These are phyloP conservation scores for Ptychoptera contaminata DNA, from an alignment of 2,888 invertebrate genomes.

Conservation along the genomic window DNA sequence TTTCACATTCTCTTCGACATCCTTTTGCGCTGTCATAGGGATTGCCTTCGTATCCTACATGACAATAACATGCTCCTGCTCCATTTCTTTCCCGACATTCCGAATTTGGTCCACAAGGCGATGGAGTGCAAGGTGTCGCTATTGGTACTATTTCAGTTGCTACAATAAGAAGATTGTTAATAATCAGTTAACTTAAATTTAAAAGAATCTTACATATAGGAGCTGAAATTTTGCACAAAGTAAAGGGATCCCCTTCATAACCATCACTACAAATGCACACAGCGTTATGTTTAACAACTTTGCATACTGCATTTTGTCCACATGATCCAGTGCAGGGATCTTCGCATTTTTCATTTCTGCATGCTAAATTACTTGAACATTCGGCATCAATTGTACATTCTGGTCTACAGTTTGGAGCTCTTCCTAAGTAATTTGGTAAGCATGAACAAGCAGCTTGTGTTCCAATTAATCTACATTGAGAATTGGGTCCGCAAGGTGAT, in stretches of 20 bases:
- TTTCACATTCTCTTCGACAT: slow-evolving; percentile 61
- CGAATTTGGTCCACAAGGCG: slow-evolving; percentile 74
- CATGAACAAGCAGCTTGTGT: slow-evolving; percentile 77
- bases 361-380: slow-evolving; percentile 67
- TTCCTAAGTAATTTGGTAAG: slow-evolving; percentile 60
- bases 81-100: slow-evolving; percentile 69
- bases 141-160: slow-evolving; percentile 46
- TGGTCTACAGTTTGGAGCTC: slow-evolving; percentile 73
- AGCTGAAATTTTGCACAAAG: slow-evolving; percentile 33
- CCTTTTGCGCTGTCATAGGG: slow-evolving; percentile 54
- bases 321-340: slow-evolving; percentile 72
- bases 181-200: background rate
- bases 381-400: slow-evolving; percentile 68
- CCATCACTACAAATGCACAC: slow-evolving; percentile 70
- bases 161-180: slow-evolving; percentile 19
- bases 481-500: slow-evolving; percentile 71
- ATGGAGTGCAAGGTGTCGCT: slow-evolving; percentile 63
- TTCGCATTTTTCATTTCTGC: slow-evolving; percentile 62
- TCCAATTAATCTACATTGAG: slow-evolving; percentile 64
- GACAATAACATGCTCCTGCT: slow-evolving; percentile 73
- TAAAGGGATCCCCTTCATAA: slow-evolving; percentile 61
- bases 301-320: slow-evolving; percentile 64
- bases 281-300: slow-evolving; percentile 69
- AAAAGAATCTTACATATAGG: slow-evolving; percentile 15
- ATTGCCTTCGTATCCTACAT: slow-evolving; percentile 63